Conservation (phyloP, 1,140 invertebrate species). For the Bombus haemorrhoidalis region DNA sequence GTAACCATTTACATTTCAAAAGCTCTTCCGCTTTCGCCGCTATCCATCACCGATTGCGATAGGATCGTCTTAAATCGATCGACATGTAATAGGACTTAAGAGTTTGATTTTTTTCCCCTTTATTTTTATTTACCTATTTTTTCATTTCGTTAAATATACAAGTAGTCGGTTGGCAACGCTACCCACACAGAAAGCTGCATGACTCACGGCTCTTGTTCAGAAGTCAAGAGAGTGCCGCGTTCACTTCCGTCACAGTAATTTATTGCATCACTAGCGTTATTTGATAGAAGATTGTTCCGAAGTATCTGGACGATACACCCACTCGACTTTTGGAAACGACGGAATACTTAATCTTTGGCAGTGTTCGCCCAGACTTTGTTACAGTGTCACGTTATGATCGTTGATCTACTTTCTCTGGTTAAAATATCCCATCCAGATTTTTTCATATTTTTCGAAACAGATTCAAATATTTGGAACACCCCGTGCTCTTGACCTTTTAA, state of each 20-base stretch:
- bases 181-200: conserved; percentile 37
- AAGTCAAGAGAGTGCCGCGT: conserved; percentile 36
- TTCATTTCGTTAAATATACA: neutral
- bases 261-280: conserved; percentile 46
- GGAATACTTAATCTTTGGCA: neutral
- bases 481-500: too few species aligned
- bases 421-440: neutral
- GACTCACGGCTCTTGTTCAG: conserved; percentile 51
- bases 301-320: conserved; percentile 25
- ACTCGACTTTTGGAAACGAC: conserved; percentile 11
- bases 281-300: conserved; percentile 48
- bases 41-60: neutral
- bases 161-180: conserved; percentile 1
- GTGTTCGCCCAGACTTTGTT: too few species aligned
- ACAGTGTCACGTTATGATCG: neutral
- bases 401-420: neutral
- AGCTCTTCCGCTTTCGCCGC: neutral
- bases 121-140: neutral
- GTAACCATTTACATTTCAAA: neutral
- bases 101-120: too few species aligned
- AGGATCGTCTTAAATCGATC: neutral
- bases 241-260: conserved; percentile 53
- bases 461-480: too few species aligned
- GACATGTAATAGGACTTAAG: neutral
- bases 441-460: too few species aligned